These are phyloP conservation scores for Actenoides hombroni DNA, from an alignment of 2,113 vertebrate genomes.

Conservation along the genomic window DNA sequence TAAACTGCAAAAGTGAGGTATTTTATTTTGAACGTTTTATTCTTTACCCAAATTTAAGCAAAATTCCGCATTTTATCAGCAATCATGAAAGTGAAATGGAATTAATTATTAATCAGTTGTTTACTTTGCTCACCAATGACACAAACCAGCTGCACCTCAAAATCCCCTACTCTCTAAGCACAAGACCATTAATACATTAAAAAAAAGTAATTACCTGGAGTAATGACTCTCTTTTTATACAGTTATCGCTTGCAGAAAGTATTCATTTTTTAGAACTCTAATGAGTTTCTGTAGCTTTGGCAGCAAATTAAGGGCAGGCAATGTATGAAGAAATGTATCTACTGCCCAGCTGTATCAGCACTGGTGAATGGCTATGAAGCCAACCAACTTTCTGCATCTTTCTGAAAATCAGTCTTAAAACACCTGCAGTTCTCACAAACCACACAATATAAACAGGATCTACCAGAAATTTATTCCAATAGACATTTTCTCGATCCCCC, in stretches of 20 bases:
- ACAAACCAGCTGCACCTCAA: not conserved
- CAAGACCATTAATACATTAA: not conserved
- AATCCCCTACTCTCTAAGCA: not conserved
- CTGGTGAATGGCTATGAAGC: not conserved
- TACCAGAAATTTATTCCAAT: not conserved
- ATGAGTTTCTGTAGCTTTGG: not conserved
- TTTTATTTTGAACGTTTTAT: not conserved
- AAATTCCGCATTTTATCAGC: not conserved
- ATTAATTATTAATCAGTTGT: not conserved
- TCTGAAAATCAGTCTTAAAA: not conserved
- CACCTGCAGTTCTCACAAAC: not conserved
- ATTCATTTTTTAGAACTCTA: not conserved
- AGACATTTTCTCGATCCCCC: too few relatives aligned
- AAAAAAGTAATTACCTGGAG: not conserved
- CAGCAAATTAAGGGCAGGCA: not conserved
- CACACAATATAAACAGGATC: fast-evolving
- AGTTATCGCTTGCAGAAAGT: not conserved
- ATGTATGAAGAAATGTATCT: not conserved
- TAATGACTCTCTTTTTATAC: not conserved
- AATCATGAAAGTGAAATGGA: not conserved
- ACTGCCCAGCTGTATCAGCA: not conserved
- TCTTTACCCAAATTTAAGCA: not conserved
- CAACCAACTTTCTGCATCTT: not conserved
- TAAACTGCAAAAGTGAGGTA: not conserved
- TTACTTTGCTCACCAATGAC: not conserved